Base-by-base conservation (phyloP, 1,140 invertebrate genomes). In the Ectropis grisescens region DNA sequence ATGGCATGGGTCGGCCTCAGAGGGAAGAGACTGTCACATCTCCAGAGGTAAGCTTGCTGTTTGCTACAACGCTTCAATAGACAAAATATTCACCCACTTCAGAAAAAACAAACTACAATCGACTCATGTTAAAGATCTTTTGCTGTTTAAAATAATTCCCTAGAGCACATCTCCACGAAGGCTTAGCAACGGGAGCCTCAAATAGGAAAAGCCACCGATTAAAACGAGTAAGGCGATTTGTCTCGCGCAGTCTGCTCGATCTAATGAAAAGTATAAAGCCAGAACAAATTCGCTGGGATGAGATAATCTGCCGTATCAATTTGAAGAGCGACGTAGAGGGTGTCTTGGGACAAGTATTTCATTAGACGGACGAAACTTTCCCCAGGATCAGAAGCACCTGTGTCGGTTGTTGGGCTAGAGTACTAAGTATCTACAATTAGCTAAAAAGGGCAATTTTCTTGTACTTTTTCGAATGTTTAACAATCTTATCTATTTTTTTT, bases 291-390 rank as follows among this genome's bases (percentile, higher is more conserved):
- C 44, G 52, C 48, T 43, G 33, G 51, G 45, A 60, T 45, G 47
- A 74, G 62, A 71, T 74, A 60, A 78, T 74, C 69, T 64, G 32
- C 41, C 32, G 59, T 61, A 70, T 64, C 72, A 68, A 74, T 71
- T 78, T 70, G 56, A 68, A 47, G 52, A 53, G 52, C 50, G 49
- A 52, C 52, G 49, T 36, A 48, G 29, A 36, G 34, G 33, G 53
- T 58, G 53, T 46, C 70, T 66, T 62, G 61, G 68, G 61, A 72
- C 48, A 65, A 60, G 58, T 69, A 64, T 66, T 65, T 68, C 59
- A 78, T 78, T 78, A 65, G 46, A 64, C 13, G 50, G 38, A 30
- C 47, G 44, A 45, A n/a, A n/a, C n/a, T n/a, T n/a, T n/a, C n/a
- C n/a, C n/a, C n/a, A n/a, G n/a, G n/a, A n/a, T n/a, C n/a, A n/a